phyloP scores from a whole-genome alignment of 2,888 invertebrate genomes.

The Eulithis prunata region DNA sequence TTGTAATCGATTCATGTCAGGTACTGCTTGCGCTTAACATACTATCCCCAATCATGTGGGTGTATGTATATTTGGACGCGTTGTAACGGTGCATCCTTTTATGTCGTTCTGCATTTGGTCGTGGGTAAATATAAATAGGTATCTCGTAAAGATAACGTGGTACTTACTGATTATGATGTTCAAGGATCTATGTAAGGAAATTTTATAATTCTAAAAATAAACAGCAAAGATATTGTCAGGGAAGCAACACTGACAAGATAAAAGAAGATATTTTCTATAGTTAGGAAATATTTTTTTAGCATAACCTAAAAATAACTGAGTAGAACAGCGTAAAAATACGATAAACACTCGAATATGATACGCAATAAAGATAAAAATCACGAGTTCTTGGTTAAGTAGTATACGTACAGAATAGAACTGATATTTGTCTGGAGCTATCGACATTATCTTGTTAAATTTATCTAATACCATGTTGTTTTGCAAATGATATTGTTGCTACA shows the following conservation, averaged over 20 bases:
- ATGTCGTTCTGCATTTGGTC: conserved; percentile 51
- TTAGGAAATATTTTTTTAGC: conserved; percentile 18
- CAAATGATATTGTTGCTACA: conserved; percentile 35
- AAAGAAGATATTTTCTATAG: neutral
- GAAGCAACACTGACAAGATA: conserved; percentile 22
- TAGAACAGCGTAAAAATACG: conserved; percentile 32
- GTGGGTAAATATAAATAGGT: neutral
- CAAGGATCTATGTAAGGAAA: conserved; percentile 10
- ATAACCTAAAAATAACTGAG: conserved; percentile 28
- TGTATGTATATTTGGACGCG: conserved; percentile 54
- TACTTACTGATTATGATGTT: conserved; percentile 13
- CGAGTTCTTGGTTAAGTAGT: conserved; percentile 36
- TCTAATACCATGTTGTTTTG: conserved; percentile 41
- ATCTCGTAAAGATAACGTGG: neutral
- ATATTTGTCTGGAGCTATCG: conserved; percentile 37
- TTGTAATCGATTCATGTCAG: conserved; percentile 54
- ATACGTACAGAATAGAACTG: conserved; percentile 4
- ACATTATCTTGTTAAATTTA: conserved; percentile 43
- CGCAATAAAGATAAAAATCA: conserved; percentile 48
- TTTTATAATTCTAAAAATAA: conserved; percentile 22
- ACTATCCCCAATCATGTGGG: conserved; percentile 63
- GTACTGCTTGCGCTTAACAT: conserved; percentile 62
- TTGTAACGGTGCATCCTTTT: conserved; percentile 65
- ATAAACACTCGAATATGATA: conserved; percentile 31
- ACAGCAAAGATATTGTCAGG: conserved; percentile 26